Evolutionary conservation across 1,140 invertebrate species (phyloP), one percentile per base, ranked within the genome.

Genomic region (Orussus abietinus): DNA sequence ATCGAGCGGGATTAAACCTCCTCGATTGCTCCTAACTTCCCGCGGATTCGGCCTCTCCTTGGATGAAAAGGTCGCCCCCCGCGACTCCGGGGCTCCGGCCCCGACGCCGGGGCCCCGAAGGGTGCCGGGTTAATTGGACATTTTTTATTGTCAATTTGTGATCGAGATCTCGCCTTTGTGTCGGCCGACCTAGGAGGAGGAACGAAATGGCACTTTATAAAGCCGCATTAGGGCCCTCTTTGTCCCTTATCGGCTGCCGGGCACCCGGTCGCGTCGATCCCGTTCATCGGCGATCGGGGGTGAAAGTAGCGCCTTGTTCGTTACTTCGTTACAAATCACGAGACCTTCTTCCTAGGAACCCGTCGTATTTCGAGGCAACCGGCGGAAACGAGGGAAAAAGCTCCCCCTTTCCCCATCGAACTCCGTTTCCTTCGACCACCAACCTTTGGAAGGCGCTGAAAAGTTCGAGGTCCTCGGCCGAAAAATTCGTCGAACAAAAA

Each of bases 91-190:
- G 22, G 38, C 30, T 19, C 25, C 13, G 21, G 41, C 20, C 33
- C 39, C 19, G 20, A 43, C 29, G 26, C 36, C 33, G 34, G 12
- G 34, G 39, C 30, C 20, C 34, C 18, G 36, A 20, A 20, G 12
- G 36, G 35, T 40, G 55, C 32, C 46, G 51, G 61, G 64, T 70
- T 69, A 70, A 70, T 71, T 69, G 67, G 57, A 69, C 62, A 68
- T 71, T 72, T 70, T 71, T 71, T 71, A 72, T 70, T 65, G 66
- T 69, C 65, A 65, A 70, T 72, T 66, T 69, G 62, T 59, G 65
- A 69, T 71, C 66, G 64, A 69, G 62, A 71, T 69, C 55, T 50
- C 50, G 53, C 60, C 59, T 66, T 66, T 69, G 60, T 69, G 40
- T 37, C 29, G 33, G 38, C 26, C 42, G 38, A 49, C 26, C 21